These are phyloP conservation scores for Perizoma affinitatum DNA, from an alignment of 2,888 invertebrate species.

Conservation along the genomic window DNA sequence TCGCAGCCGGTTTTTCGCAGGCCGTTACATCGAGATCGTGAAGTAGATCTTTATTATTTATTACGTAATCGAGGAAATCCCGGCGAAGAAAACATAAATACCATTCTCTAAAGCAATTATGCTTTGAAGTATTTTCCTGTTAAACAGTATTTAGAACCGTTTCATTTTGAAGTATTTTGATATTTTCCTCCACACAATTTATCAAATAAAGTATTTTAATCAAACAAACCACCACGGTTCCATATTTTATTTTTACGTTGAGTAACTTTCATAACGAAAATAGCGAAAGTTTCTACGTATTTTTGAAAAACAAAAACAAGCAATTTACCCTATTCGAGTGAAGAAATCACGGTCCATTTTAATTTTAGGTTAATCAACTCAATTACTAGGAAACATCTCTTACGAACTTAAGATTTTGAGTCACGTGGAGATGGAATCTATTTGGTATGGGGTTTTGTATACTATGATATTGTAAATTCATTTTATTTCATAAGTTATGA, in stretches of 20 bases:
- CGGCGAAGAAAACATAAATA: not conserved
- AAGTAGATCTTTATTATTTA: conserved; percentile 6
- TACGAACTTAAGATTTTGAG: no score
- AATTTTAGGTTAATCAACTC: no score
- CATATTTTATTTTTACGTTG: not conserved
- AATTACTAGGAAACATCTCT: conserved; percentile 37
- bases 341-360: no score
- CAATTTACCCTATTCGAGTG: no score
- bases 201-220: not conserved
- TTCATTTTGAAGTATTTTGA: not conserved
- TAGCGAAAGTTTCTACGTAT: conserved; percentile 4
- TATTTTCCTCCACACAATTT: not conserved
- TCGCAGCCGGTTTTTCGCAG: no score
- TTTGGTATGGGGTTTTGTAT: no score
- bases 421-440: conserved; percentile 23
- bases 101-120: conserved; percentile 5
- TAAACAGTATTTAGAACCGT: not conserved
- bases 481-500: no score
- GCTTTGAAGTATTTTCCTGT: conserved; percentile 2
- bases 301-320: conserved; percentile 16
- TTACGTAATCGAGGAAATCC: not conserved
- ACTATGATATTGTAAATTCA: no score
- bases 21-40: no score
- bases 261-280: no score
- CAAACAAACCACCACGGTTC: not conserved